These are phyloP conservation scores for Drosophila kurseongensis DNA, from an alignment of 1,140 invertebrate species.

Conservation along the genomic window DNA sequence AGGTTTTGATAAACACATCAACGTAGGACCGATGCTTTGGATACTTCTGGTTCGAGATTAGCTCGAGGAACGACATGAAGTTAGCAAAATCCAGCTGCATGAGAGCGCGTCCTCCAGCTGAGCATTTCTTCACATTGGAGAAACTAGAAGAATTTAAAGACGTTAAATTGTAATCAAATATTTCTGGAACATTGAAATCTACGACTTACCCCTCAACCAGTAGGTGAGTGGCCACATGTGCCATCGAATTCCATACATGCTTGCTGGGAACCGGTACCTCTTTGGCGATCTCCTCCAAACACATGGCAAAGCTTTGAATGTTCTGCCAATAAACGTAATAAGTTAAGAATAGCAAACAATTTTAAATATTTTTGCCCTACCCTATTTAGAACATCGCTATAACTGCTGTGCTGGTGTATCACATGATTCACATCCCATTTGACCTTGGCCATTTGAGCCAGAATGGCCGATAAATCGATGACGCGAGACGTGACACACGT, in stretches of 20 bases:
- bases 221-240: conserved; percentile 92
- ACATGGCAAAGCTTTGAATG: conserved; percentile 91
- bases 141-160: conserved; percentile 87
- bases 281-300: conserved; percentile 89
- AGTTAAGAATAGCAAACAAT: not conserved
- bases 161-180: not conserved
- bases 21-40: conserved; percentile 96
- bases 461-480: conserved; percentile 92
- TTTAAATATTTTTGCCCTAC: conserved; percentile 79
- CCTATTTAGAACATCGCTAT: conserved; percentile 90
- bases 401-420: conserved; percentile 96
- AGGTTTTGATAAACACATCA: conserved; percentile 98
- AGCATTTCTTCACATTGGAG: conserved; percentile 96
- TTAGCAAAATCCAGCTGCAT: conserved; percentile 99
- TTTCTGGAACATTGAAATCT: no score
- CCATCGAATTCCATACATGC: conserved; percentile 94
- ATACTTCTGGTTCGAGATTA: conserved; percentile 92
- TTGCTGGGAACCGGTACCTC: conserved; percentile 90
- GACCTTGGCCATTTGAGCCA: conserved; percentile 94
- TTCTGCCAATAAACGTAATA: conserved; percentile 86
- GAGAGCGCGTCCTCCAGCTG: conserved; percentile 96
- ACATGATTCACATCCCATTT: conserved; percentile 98
- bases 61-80: conserved; percentile 95
- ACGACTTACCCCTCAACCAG: conserved; percentile 94
- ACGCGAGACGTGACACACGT: conserved; percentile 91